Percentiles rank a stretch among this genome's conserved stretches.
These are phyloP conservation scores for Mesopsocus fuscifrons DNA, from an alignment of 2,888 invertebrate species.

Conservation along the genomic window DNA sequence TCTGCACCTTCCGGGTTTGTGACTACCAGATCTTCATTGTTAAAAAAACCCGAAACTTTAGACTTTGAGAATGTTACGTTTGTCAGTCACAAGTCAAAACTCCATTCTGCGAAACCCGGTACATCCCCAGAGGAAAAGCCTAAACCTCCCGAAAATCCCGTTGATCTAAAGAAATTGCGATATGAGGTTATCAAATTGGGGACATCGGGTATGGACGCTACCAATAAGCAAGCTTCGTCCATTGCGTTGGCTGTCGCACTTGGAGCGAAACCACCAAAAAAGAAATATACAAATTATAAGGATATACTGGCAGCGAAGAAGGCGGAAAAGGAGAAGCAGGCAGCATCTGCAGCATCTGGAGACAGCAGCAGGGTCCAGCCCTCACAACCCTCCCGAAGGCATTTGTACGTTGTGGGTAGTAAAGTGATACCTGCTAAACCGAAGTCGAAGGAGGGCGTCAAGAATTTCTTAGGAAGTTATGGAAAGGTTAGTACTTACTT, in stretches of 20 bases:
- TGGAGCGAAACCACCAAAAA: constrained; percentile 64
- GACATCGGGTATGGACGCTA: constrained; percentile 49
- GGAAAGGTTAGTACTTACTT: constrained; percentile 20
- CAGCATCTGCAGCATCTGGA: background rate
- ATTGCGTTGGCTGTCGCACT: constrained; percentile 56
- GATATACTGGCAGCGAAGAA: constrained; percentile 40
- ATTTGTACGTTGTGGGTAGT: background rate
- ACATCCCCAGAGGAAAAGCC: background rate
- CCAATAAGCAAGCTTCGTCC: constrained; percentile 57
- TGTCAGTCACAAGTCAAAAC: constrained; percentile 6
- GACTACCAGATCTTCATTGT: constrained; percentile 1
- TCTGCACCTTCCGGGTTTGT: background rate
- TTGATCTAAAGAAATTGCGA: constrained; percentile 53
- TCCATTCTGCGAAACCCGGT: background rate
- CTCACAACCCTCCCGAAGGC: background rate
- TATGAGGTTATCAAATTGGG: constrained; percentile 72
- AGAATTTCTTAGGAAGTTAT: constrained; percentile 21
- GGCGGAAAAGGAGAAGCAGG: constrained; percentile 30
- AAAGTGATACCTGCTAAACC: constrained; percentile 10
- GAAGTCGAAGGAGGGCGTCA: constrained; percentile 14
- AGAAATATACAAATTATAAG: constrained; percentile 51
- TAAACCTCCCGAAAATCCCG: constrained; percentile 24
- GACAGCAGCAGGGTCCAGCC: background rate
- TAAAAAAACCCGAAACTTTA: background rate
- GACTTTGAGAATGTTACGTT: background rate